Base-by-base conservation (phyloP, 2,888 invertebrate genomes). In the Chrysolina haemoptera region DNA sequence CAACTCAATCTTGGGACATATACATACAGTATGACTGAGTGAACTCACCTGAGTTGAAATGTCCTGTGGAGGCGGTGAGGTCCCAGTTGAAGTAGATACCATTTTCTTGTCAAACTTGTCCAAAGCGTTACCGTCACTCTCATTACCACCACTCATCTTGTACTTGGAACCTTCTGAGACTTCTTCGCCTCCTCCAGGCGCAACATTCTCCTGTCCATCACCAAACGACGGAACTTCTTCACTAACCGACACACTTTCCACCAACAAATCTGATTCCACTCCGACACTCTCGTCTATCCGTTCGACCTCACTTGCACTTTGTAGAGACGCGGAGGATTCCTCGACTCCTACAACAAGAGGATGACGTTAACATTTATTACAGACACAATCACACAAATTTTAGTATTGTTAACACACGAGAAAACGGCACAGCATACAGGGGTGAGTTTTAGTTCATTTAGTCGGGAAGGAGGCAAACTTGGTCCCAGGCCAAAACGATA, bases 41-140 rank as follows among this genome's bases (percentile, higher is more conserved):
- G 5, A 0, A 53, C 68, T 72, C 83, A 90, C 91, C 87, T 96
- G 96, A 27, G 96, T 96, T 35, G 96, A 95, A 84, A 95, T 95
- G 85, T 90, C 95, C 87, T 96, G 96, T 2, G 96, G 96, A 43
- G 95, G 95, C 59, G 96, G 96, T 43, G 95, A 96, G 43, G 96
- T 96, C 74, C 94, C 95, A 65, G 93, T 94, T 73, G 94, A 94
- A 59, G 89, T 88, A 41, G 88, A 85, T 70, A 76, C 75, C 71
- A 80, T 77, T 70, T 75, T 80, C 62, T 68, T 81, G 35, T 70
- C 71, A 59, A 46, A 35, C 55, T 76, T 73, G 48, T 72, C 65
- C 74, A 78, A 62, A 68, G 65, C 74, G 35, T 63, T 76, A 72
- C 78, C 75, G 76, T 75, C 79, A 76, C 77, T 78, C 6, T 67